Percentiles rank a stretch among this genome's conserved stretches.
Evolutionary conservation across 1,140 invertebrate genomes (phyloP).

Genomic region (Drosophila malerkotliana): DNA sequence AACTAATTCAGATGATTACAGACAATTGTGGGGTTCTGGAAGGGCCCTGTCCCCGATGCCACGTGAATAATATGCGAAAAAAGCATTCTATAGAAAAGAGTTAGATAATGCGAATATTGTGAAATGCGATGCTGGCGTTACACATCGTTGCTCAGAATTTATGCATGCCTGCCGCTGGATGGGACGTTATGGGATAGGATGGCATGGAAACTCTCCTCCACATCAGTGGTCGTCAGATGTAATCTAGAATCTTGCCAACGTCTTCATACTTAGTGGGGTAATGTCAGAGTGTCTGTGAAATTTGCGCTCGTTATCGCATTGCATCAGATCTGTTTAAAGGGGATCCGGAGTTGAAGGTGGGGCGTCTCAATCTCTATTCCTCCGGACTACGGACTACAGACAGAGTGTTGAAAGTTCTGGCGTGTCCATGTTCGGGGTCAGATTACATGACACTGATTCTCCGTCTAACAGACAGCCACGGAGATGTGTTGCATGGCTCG

Average conservation of each 20-base stretch:
- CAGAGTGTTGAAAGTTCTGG: conserved; percentile 79
- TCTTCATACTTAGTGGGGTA: conserved; percentile 77
- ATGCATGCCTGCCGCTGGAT: conserved; percentile 65
- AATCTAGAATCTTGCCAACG: conserved; percentile 78
- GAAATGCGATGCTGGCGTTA: conserved; percentile 78
- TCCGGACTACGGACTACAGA: conserved; percentile 10
- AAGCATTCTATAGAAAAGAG: conserved; percentile 50
- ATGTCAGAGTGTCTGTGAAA: conserved; percentile 72
- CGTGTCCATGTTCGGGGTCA: conserved; percentile 81
- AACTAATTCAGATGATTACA: conserved; percentile 71
- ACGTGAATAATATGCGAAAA: conserved; percentile 52
- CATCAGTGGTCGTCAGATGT: conserved; percentile 62
- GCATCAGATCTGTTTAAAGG: conserved; percentile 32
- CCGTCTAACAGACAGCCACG: conserved; percentile 68
- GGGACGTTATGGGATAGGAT: conserved; percentile 1
- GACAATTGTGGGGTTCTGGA: conserved; percentile 31
- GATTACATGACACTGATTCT: conserved; percentile 81
- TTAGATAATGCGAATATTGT: conserved; percentile 70
- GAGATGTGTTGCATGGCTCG: conserved; percentile 56
- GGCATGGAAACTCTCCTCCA: conserved; percentile 6
- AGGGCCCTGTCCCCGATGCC: conserved; percentile 38
- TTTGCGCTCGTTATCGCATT: conserved; percentile 79
- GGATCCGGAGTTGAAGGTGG: conserved; percentile 13
- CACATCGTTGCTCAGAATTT: conserved; percentile 73
- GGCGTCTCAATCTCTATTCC: conserved; percentile 22